These are phyloP conservation scores for Sebastes alutus DNA, from an alignment of 2,797 vertebrate species.

Conservation along the genomic window DNA sequence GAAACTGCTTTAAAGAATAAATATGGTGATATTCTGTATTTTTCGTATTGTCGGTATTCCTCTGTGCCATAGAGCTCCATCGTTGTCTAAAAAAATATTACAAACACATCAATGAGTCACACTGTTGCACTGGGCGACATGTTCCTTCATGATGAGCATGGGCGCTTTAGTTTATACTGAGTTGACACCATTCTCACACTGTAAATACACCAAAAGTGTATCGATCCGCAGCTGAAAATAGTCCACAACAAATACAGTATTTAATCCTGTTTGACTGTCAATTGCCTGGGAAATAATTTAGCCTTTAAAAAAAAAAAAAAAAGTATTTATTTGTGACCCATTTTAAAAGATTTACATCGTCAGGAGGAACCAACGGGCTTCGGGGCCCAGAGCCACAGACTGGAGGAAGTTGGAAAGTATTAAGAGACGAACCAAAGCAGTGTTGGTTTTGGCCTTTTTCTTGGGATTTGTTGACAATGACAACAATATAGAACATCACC, in stretches of 20 bases:
- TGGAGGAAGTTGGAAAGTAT: neutral
- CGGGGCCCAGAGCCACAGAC: neutral
- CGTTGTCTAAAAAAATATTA: neutral
- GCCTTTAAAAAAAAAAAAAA: neutral
- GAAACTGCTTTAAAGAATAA: conserved; percentile 17
- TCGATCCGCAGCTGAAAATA: neutral
- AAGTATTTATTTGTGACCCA: neutral
- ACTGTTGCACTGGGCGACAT: neutral
- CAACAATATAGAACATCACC: conserved; percentile 13
- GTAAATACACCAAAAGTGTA: neutral
- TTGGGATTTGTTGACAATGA: neutral
- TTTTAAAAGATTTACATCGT: neutral
- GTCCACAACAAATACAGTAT: neutral
- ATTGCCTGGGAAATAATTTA: neutral
- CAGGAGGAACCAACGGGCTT: neutral
- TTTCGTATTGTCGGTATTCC: neutral
- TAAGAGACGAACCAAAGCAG: neutral
- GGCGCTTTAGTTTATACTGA: neutral
- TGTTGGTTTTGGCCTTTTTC: neutral
- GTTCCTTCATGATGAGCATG: neutral
- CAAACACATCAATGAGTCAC: neutral
- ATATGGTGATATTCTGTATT: conserved; percentile 28
- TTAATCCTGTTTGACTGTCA: neutral
- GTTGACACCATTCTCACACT: neutral
- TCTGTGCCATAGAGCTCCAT: neutral